Evolutionary conservation across 2,113 vertebrate species (phyloP), one percentile per base, ranked within the genome.

Genomic region (Labeo catla): DNA sequence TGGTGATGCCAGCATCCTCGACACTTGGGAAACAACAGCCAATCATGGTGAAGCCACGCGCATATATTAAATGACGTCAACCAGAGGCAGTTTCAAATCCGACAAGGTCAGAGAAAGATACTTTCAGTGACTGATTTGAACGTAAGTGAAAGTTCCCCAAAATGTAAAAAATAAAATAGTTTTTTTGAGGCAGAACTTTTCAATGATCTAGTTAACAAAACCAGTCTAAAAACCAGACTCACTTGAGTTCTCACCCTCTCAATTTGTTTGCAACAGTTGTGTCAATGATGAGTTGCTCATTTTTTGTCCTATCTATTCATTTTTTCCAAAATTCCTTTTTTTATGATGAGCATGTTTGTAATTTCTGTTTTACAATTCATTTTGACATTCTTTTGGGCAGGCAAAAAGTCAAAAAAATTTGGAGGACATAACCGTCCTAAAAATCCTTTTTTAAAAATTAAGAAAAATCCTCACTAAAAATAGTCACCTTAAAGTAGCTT

Each of bases 1-100:
- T 93, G 21, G 96, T 97, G 91, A 99, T 95, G 76, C 97, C 98
- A 68, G 98, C 97, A 68, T 96, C 96, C 93, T 96, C 94, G 72
- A 93, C 96, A 49, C 98, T 96, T 94, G 21, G 72, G 49, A 86
- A 83, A 84, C 63, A 76, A 76, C 47, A 89, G 66, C 87, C 82
- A 86, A 45, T 66, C 83, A 39, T 8, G 4, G 82, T 12, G 16
- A 54, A 80, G 63, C 57, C 70, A 72, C 21, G 16, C 6, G 4
- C 80, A 83, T 21, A 23, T 15, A 68, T 74, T n/a, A 50, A 28
- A 34, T 59, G n/a, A 85, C 15, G 7, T 16, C 57, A 85, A n/a
- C 63, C 57, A 82, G 88, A 72, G 63, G 11, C 6, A 78, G 49
- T 77, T 72, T 57, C 23, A n/a, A 36, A 68, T 61, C 23, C 34